Base-by-base conservation (phyloP, 2,113 vertebrate species). In the Ophiodon elongatus region DNA sequence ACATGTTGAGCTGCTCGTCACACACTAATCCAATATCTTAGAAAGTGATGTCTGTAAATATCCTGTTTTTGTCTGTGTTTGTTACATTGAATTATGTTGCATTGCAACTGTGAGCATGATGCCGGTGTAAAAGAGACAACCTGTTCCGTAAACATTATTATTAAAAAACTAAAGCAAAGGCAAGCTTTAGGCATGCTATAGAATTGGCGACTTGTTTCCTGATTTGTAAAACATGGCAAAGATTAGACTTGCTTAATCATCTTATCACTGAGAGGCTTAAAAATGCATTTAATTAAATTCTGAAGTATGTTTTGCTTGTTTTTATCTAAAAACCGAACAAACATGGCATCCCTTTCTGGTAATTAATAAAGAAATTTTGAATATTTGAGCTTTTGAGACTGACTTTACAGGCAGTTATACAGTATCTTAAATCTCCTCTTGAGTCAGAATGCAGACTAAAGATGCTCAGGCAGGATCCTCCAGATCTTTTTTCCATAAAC, bases 211-310 rank as follows among this genome's bases (percentile, higher is more conserved):
- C 27, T 41, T 14, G 11, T 33, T n/a, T 41, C 10, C 56, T 21
- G 72, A 65, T 25, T 52, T 68, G 66, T 23, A 39, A 59, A 19
- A 31, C 41, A 23, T 6, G 25, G 39, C 13, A 39, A 25, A 62
- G n/a, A 69, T 52, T 52, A 59, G 5, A n/a, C 35, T 57, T 35
- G 6, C 43, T 8, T 59, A 57, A 73, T 66, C 29, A 23, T 43
- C 29, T 73, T 73, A n/a, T 63, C 72, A 43, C 31, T 1, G 41
- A 52, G 54, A 69, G 33, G 41, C 43, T 47, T 83, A 70, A 14
- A 56, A 62, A 41, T 17, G 19, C 9, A 64, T 64, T 19, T 2
- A n/a, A 31, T 41, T 39, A 1, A 19, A 62, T 19, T 31, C 54
- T 31, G 8, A 11, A 17, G 10, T 50, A 47, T 0, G 5, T 67